Percentiles rank a stretch among this genome's conserved stretches.
Conservation (phyloP, 2,797 vertebrate genomes). For the Brachyalestes nurse region DNA sequence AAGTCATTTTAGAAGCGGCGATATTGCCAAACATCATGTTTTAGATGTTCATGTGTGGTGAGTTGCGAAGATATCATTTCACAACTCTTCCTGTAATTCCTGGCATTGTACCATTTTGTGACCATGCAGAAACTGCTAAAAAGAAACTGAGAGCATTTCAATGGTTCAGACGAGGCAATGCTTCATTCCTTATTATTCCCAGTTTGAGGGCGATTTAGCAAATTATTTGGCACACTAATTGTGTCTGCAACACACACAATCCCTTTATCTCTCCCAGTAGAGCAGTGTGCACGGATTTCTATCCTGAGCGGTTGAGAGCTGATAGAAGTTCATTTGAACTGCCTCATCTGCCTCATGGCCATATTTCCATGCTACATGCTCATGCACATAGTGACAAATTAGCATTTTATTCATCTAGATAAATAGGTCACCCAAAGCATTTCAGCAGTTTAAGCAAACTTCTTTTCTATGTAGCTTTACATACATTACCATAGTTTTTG, state of each 20-base stretch:
- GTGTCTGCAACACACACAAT: slow-evolving; percentile 20
- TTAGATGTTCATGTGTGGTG: slow-evolving; percentile 3
- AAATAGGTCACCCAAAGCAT: slow-evolving; percentile 28
- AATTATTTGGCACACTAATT: slow-evolving; percentile 21
- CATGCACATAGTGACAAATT: slow-evolving; percentile 5
- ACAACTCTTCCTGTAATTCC: slow-evolving; percentile 4
- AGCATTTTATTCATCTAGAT: slow-evolving; percentile 20
- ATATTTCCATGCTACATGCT: slow-evolving; percentile 25
- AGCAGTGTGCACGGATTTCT: slow-evolving; percentile 9
- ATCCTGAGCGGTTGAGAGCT: neutral
- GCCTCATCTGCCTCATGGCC: neutral
- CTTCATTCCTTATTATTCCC: neutral
- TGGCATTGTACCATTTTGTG: neutral
- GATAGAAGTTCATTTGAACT: slow-evolving; percentile 23
- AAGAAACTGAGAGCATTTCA: slow-evolving; percentile 9
- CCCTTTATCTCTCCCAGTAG: slow-evolving; percentile 8
- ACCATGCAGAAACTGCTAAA: neutral
- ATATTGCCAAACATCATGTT: neutral
- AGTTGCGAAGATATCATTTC: slow-evolving; percentile 4
- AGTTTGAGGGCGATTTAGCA: slow-evolving; percentile 11
- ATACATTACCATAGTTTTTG: neutral
- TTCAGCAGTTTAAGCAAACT: neutral
- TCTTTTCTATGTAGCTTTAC: neutral
- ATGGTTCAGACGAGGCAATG: neutral
- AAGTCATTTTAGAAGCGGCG: neutral